Percentiles rank a stretch among this genome's conserved stretches.
phyloP scores from a whole-genome alignment of 1,140 invertebrate species.

The Ooceraea biroi region DNA sequence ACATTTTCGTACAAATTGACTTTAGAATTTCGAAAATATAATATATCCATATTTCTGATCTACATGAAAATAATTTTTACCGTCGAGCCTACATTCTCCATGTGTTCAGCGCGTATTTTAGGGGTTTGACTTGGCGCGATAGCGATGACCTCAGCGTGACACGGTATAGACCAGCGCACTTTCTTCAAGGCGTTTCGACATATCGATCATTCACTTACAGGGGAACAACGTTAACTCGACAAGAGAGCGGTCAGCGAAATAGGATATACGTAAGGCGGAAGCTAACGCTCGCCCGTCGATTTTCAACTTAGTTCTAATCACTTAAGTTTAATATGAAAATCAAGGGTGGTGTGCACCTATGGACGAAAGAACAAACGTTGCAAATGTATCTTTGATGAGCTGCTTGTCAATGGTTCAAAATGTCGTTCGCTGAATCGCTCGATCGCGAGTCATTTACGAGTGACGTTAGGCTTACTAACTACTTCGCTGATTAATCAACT shows the following conservation, averaged over 20 bases:
- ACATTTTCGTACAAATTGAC: background rate
- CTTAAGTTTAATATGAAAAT: slow-evolving; percentile 35
- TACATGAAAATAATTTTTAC: background rate
- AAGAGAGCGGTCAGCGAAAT: slow-evolving; percentile 31
- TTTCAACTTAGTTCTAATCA: slow-evolving; percentile 30
- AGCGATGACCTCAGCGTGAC: background rate
- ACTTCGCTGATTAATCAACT: background rate
- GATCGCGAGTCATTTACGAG: too few species aligned
- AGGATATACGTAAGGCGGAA: slow-evolving; percentile 27
- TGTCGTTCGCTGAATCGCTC: background rate
- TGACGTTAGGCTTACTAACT: too few species aligned
- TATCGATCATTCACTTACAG: slow-evolving; percentile 64
- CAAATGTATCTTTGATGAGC: slow-evolving; percentile 16
- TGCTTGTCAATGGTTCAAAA: background rate
- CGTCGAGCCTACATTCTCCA: background rate
- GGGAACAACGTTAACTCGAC: slow-evolving; percentile 41
- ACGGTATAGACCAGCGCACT: slow-evolving; percentile 9
- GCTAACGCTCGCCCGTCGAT: background rate
- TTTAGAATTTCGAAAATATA: slow-evolving; percentile 6
- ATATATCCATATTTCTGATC: too few species aligned
- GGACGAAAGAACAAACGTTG: background rate
- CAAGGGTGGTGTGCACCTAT: slow-evolving; percentile 30
- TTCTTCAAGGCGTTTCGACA: slow-evolving; percentile 51
- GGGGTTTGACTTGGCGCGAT: background rate
- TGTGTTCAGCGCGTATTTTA: too few species aligned